These are phyloP conservation scores for Drosophila subobscura DNA, from an alignment of 1,140 invertebrate species.

Conservation along the genomic window DNA sequence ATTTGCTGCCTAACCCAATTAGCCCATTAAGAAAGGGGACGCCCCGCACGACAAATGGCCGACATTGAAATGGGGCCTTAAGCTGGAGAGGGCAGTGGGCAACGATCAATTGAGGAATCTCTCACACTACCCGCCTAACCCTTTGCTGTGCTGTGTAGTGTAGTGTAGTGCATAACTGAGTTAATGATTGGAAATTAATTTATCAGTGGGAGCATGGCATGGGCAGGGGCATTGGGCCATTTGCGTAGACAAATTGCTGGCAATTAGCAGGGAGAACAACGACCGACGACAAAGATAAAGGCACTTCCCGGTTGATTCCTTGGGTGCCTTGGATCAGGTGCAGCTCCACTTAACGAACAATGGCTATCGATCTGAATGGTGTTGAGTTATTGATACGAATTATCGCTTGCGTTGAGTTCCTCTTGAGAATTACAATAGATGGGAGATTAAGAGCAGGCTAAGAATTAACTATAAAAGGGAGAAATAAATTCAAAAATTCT, in stretches of 20 bases:
- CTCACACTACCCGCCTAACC: constrained; percentile 16
- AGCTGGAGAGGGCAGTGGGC: background rate
- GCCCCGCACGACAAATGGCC: constrained; percentile 54
- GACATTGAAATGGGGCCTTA: constrained; percentile 56
- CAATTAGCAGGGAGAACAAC: constrained; percentile 58
- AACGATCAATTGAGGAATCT: constrained; percentile 40
- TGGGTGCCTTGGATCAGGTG: constrained; percentile 1
- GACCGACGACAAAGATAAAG: constrained; percentile 23
- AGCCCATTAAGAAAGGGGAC: constrained; percentile 30
- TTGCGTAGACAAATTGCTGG: constrained; percentile 68
- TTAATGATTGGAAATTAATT: constrained; percentile 81
- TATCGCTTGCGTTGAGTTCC: constrained; percentile 1
- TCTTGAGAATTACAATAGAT: too few species aligned
- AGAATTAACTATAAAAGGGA: too few species aligned
- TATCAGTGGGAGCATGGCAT: constrained; percentile 34
- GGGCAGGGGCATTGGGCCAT: constrained; percentile 15
- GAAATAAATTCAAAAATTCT: too few species aligned
- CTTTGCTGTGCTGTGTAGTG: constrained; percentile 21
- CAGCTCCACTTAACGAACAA: constrained; percentile 26
- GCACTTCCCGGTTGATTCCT: constrained; percentile 23
- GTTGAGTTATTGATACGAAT: constrained; percentile 38
- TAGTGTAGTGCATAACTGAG: constrained; percentile 54
- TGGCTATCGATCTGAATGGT: constrained; percentile 38
- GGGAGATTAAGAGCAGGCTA: too few species aligned
- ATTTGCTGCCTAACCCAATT: constrained; percentile 68